A percentile compares a stretch with the other conserved stretches of the same genome.
phyloP scores from a whole-genome alignment of 2,797 vertebrate species.

The Ptychobarbus kaznakovi region DNA sequence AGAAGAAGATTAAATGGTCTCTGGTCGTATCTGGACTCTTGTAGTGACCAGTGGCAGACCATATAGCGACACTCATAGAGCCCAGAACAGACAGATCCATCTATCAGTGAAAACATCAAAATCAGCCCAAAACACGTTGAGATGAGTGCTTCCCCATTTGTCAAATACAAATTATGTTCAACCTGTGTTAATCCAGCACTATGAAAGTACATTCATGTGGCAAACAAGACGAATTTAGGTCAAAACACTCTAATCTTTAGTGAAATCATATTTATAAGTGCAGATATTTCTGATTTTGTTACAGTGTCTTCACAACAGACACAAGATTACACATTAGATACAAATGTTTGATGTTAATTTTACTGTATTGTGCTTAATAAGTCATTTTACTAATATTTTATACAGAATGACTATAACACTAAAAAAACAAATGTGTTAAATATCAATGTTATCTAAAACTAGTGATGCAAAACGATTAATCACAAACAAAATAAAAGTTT shows the following conservation, averaged over 20 bases:
- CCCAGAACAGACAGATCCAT: neutral
- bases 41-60: slow-evolving; percentile 25
- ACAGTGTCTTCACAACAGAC: neutral
- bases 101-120: neutral
- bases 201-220: neutral
- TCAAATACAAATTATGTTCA: neutral
- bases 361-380: neutral
- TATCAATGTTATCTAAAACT: too few species aligned
- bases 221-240: slow-evolving; percentile 17
- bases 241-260: neutral
- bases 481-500: too few species aligned
- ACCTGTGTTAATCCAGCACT: neutral
- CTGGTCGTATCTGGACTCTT: slow-evolving; percentile 9
- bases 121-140: neutral
- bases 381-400: too few species aligned
- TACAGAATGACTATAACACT: too few species aligned
- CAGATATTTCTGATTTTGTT: neutral
- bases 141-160: neutral
- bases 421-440: too few species aligned
- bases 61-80: slow-evolving; percentile 23
- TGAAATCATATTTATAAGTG: slow-evolving; percentile 5
- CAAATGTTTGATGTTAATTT: neutral
- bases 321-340: neutral
- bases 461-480: too few species aligned
- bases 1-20: slow-evolving; percentile 17